phyloP scores from a whole-genome alignment of 2,797 vertebrate species.

The Neosilurus hyrtlii region DNA sequence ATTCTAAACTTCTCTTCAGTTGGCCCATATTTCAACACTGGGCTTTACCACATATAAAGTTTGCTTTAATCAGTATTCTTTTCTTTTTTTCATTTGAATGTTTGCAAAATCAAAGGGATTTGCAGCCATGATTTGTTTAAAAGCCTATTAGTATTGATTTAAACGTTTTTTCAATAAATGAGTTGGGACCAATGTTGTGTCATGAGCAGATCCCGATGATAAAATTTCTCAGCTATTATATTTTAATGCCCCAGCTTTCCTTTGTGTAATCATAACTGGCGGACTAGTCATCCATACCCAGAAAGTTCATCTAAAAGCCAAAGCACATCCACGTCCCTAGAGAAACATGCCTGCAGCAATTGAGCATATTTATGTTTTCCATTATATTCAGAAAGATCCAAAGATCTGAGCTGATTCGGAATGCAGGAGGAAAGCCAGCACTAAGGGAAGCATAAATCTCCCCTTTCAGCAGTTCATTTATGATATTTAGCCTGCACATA shows the following conservation, averaged over 20 bases:
- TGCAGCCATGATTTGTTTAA: slow-evolving; percentile 2
- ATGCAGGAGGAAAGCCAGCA: slow-evolving; percentile 40
- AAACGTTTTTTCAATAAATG: not conserved
- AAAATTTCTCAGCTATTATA: not conserved
- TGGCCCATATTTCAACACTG: not conserved
- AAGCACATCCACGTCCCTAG: slow-evolving; percentile 33
- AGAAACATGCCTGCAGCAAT: slow-evolving; percentile 36
- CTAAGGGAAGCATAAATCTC: slow-evolving; percentile 42
- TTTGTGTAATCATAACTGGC: slow-evolving; percentile 29
- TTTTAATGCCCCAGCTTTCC: slow-evolving; percentile 31
- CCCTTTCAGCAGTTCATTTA: slow-evolving; percentile 48
- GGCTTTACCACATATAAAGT: not conserved
- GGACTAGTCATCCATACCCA: slow-evolving; percentile 26
- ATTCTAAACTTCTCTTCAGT: not conserved
- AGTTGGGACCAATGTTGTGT: slow-evolving; percentile 25
- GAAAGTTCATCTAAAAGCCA: slow-evolving; percentile 42
- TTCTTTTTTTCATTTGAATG: not conserved
- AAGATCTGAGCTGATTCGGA: slow-evolving; percentile 42
- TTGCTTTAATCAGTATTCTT: not conserved
- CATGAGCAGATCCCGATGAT: slow-evolving; percentile 31
- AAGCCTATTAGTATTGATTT: slow-evolving; percentile 3
- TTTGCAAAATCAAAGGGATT: not conserved
- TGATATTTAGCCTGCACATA: slow-evolving; percentile 48
- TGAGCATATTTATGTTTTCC: slow-evolving; percentile 45
- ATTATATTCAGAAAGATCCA: slow-evolving; percentile 44